These are phyloP conservation scores for Cydia splendana DNA, from an alignment of 1,140 invertebrate genomes.

Conservation along the genomic window DNA sequence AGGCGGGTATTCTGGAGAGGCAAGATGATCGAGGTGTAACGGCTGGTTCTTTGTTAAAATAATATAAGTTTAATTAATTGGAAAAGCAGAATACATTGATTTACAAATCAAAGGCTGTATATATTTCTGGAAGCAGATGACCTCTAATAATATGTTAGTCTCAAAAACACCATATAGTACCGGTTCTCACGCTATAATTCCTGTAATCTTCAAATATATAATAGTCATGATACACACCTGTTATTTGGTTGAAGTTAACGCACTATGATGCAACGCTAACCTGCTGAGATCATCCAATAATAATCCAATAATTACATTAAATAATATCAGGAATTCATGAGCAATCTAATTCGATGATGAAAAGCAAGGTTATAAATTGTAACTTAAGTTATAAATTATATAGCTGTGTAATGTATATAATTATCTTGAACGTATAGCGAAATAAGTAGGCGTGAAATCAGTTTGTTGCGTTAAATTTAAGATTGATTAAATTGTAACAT, in stretches of 20 bases:
- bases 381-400: too few relatives aligned
- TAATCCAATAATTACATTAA: neutral
- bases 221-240: neutral
- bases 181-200: neutral
- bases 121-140: too few relatives aligned
- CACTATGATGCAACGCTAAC: neutral
- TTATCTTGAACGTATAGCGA: neutral
- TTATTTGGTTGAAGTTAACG: constrained; percentile 2
- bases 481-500: neutral
- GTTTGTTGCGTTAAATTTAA: neutral
- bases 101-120: too few relatives aligned
- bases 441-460: neutral
- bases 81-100: too few relatives aligned
- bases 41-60: too few relatives aligned
- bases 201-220: neutral
- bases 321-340: neutral
- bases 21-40: too few relatives aligned
- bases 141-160: too few relatives aligned
- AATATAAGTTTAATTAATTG: too few relatives aligned
- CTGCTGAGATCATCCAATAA: neutral
- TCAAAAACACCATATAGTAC: neutral
- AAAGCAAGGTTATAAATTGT: neutral
- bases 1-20: too few relatives aligned
- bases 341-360: neutral
- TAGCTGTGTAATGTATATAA: neutral